Conservation (phyloP, 2,113 vertebrate species). For the Proterorhinus semilunaris region DNA sequence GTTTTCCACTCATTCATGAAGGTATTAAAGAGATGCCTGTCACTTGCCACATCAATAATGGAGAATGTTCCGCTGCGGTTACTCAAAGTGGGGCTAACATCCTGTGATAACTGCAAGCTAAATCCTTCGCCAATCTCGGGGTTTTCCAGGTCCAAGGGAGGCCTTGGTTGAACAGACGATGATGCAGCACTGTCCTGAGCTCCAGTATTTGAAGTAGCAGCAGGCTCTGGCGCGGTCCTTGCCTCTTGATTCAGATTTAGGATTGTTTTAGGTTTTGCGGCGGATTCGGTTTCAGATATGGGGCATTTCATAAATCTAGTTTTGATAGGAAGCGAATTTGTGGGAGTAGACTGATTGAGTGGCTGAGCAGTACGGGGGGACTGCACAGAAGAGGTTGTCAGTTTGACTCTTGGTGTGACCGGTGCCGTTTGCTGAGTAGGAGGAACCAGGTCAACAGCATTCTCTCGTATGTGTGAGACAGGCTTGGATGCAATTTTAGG, state of each 20-base stretch:
- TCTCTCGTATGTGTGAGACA: slow-evolving; percentile 48
- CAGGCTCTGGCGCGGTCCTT: background rate
- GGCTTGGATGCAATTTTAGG: background rate
- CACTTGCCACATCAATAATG: slow-evolving; percentile 91
- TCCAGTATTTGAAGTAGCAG: background rate
- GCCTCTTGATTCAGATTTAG: background rate
- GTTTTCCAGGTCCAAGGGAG: slow-evolving; percentile 31
- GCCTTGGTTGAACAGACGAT: slow-evolving; percentile 2
- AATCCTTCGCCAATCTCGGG: slow-evolving; percentile 69
- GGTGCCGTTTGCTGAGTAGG: slow-evolving; percentile 76
- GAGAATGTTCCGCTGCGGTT: slow-evolving; percentile 78
- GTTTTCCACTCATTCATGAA: slow-evolving; percentile 89
- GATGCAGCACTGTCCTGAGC: background rate
- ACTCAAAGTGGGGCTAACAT: slow-evolving; percentile 66
- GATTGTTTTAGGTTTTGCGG: background rate
- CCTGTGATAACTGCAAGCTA: slow-evolving; percentile 81
- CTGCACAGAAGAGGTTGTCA: slow-evolving; percentile 67
- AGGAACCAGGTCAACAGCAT: slow-evolving; percentile 72
- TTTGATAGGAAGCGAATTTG: slow-evolving; percentile 6
- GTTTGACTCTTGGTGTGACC: slow-evolving; percentile 72
- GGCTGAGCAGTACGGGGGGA: slow-evolving; percentile 46
- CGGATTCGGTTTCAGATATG: slow-evolving; percentile 1
- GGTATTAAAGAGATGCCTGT: slow-evolving; percentile 85
- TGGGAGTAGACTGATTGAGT: slow-evolving; percentile 42
- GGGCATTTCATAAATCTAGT: slow-evolving; percentile 7